These are phyloP conservation scores for Zoanthus sansibaricus DNA, from an alignment of 92 coral and sea anemone genomes.

Conservation along the genomic window DNA sequence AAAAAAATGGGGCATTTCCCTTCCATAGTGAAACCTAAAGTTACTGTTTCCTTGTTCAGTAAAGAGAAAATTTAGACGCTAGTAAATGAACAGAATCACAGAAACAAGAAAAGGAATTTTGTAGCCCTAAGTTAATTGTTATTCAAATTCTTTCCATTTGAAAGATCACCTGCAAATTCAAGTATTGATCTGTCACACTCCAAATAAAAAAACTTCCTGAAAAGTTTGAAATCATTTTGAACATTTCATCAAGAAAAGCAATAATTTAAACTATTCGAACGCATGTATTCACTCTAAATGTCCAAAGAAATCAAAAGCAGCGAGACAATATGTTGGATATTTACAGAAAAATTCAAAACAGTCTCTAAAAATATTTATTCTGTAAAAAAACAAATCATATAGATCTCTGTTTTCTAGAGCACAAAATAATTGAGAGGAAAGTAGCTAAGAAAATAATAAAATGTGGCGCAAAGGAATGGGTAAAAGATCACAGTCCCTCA, in stretches of 20 bases:
- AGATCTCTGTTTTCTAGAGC: conserved; percentile 18
- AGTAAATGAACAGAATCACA: conserved; percentile 35
- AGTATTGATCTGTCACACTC: conserved; percentile 30
- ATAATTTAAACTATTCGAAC: not conserved
- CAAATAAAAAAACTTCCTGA: conserved; percentile 30
- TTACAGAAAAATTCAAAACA: conserved; percentile 19
- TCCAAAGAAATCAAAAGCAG: conserved; percentile 4
- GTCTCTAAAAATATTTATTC: conserved; percentile 20
- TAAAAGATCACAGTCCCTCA: not conserved
- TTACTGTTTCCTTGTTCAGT: not conserved
- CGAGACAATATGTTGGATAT: conserved; percentile 19
- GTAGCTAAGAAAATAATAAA: not conserved
- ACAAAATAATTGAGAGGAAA: not conserved
- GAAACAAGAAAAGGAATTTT: conserved; percentile 31
- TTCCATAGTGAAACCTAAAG: not conserved
- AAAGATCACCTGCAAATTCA: conserved; percentile 46
- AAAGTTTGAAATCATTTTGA: conserved; percentile 25
- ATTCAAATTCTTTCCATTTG: conserved; percentile 31
- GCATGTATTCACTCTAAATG: not conserved
- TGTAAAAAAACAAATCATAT: not conserved
- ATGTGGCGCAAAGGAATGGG: not conserved
- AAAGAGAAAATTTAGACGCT: not conserved
- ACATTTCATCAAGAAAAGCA: not conserved
- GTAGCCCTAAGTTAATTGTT: conserved; percentile 39
- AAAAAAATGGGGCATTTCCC: not conserved